Evolutionary conservation across 2,797 vertebrate genomes (phyloP).

Genomic region (Heterohyrax brucei): DNA sequence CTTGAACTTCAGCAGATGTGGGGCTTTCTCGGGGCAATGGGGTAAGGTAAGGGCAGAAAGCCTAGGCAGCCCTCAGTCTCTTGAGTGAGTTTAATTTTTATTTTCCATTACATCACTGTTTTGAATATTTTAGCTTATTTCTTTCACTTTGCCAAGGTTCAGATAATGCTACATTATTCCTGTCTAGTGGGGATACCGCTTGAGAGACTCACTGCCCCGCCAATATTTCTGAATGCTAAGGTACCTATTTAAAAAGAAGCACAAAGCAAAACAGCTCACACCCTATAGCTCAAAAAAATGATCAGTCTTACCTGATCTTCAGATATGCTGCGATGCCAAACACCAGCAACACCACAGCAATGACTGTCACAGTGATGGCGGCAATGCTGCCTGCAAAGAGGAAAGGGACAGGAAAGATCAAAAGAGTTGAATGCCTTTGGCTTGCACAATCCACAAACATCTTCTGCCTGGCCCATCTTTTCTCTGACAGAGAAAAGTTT

Average conservation of each 20-base stretch:
- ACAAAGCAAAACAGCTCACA: not conserved
- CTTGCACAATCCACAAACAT: not conserved
- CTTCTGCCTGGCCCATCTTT: not conserved
- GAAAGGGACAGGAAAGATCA: not conserved
- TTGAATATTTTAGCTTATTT: not conserved
- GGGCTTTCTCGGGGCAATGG: not conserved
- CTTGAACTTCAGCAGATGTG: not conserved
- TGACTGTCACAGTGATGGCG: conserved; percentile 90
- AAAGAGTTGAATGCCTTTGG: not conserved
- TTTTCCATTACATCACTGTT: not conserved
- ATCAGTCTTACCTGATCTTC: conserved; percentile 91
- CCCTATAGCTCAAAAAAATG: not conserved
- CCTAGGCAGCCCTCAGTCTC: not conserved
- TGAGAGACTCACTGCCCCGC: not conserved
- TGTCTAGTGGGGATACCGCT: accelerated
- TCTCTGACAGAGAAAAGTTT: not conserved
- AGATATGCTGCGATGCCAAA: conserved; percentile 90
- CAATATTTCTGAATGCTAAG: not conserved
- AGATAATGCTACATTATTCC: not conserved
- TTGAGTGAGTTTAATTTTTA: not conserved
- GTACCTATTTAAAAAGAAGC: not conserved
- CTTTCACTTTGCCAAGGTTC: not conserved
- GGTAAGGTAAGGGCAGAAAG: not conserved
- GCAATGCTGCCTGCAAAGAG: conserved; percentile 90
- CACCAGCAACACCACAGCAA: conserved; percentile 90